phyloP scores from a whole-genome alignment of 2,888 invertebrate species.

The Zygaena filipendulae region DNA sequence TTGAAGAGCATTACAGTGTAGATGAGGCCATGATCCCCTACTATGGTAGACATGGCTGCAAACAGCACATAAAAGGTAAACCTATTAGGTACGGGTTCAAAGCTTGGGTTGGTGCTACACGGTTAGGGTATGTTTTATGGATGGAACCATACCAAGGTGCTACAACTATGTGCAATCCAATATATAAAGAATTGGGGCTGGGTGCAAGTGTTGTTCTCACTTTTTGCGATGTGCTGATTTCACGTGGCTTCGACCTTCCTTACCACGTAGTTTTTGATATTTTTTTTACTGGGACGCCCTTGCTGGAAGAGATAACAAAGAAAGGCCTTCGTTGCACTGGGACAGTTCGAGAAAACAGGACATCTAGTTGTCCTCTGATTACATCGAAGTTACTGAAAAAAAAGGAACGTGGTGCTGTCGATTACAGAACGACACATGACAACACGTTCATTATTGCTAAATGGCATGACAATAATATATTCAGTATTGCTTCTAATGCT shows the following conservation, averaged over 20 bases:
- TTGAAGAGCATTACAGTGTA: too few relatives aligned
- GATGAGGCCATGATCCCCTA: too few relatives aligned
- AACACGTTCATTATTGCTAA: constrained; percentile 1
- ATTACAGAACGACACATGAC: constrained; percentile 4
- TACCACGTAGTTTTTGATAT: constrained; percentile 16
- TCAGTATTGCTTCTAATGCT: constrained; percentile 18
- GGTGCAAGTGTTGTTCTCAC: constrained; percentile 17
- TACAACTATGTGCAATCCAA: constrained; percentile 18
- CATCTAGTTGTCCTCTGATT: constrained; percentile 10
- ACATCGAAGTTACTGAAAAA: constrained; percentile 4
- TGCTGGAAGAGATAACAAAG: constrained; percentile 3
- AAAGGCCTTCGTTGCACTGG: constrained; percentile 4
- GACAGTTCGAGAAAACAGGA: constrained; percentile 2
- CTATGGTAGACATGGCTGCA: too few relatives aligned
- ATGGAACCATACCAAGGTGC: too few relatives aligned
- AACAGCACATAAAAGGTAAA: too few relatives aligned
- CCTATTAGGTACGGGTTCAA: too few relatives aligned
- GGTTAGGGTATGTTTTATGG: too few relatives aligned
- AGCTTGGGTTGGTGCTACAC: constrained; percentile 19
- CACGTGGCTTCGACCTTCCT: constrained; percentile 17
- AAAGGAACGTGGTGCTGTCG: constrained; percentile 4
- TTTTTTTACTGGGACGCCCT: constrained; percentile 15
- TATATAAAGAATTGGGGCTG: constrained; percentile 17
- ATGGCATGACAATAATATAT: constrained; percentile 12
- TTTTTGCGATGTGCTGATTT: constrained; percentile 17